Conservation (phyloP, 2,797 vertebrate species). For the Ceryle rudis region DNA sequence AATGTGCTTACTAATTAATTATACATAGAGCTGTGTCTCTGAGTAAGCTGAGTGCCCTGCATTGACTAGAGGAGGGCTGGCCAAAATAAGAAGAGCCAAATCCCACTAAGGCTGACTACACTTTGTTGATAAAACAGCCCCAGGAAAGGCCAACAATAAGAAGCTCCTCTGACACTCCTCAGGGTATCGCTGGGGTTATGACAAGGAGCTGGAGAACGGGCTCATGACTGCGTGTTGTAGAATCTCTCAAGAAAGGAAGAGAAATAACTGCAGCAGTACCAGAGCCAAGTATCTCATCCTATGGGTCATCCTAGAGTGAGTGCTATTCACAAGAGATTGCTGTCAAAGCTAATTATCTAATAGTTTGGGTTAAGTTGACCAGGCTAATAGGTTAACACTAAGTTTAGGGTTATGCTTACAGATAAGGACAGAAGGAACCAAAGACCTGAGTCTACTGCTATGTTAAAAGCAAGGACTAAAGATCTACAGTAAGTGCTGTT, state of each 20-base stretch:
- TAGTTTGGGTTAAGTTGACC: background rate
- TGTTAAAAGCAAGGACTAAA: background rate
- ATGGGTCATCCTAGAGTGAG: background rate
- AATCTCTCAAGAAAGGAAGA: background rate
- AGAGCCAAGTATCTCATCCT: background rate
- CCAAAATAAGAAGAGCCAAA: background rate
- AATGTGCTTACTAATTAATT: background rate
- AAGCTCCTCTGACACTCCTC: background rate
- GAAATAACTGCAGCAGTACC: too few relatives aligned
- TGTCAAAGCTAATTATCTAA: background rate
- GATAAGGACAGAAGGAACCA: background rate
- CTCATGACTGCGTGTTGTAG: background rate
- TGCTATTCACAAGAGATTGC: background rate
- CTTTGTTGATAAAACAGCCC: background rate
- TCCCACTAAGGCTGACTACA: background rate
- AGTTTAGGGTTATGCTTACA: background rate
- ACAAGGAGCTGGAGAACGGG: background rate
- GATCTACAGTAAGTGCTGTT: background rate
- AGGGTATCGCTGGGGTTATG: background rate
- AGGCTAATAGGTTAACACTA: background rate
- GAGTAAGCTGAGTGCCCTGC: background rate
- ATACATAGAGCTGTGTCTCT: background rate
- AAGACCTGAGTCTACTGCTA: background rate
- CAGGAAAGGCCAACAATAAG: background rate
- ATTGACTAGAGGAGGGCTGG: background rate